Evolutionary conservation across 2,113 vertebrate species (phyloP).

Genomic region (Clarias gariepinus): DNA sequence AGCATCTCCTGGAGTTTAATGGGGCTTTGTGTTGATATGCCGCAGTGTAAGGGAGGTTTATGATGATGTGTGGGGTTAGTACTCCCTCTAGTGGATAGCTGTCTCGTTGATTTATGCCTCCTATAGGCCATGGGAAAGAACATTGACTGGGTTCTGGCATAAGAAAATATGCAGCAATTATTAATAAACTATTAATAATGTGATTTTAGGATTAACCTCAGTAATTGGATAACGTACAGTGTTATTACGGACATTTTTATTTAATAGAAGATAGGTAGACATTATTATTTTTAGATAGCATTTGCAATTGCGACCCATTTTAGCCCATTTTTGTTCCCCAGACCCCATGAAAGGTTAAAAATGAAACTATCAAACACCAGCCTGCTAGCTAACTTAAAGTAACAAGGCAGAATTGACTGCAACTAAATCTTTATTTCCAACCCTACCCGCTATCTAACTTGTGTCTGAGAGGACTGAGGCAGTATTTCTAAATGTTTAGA

Average conservation of each 20-base stretch:
- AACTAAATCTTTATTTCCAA: background rate
- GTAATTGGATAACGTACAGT: background rate
- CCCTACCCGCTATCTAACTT: background rate
- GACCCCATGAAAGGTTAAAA: too few relatives aligned
- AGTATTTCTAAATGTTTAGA: background rate
- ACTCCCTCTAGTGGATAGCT: slow-evolving; percentile 24
- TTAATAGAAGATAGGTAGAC: background rate
- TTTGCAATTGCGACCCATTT: background rate
- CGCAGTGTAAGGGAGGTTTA: slow-evolving; percentile 11
- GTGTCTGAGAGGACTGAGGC: background rate
- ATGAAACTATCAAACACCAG: too few relatives aligned
- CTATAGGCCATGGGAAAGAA: background rate
- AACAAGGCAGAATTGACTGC: too few relatives aligned
- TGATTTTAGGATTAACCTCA: background rate
- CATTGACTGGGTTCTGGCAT: too few relatives aligned
- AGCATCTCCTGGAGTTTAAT: background rate
- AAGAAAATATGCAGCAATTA: background rate
- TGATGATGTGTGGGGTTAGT: slow-evolving; percentile 9
- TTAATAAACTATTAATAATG: background rate
- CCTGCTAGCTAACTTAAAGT: too few relatives aligned
- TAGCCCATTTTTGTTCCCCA: too few relatives aligned
- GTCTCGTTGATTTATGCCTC: background rate
- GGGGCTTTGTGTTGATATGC: slow-evolving; percentile 1
- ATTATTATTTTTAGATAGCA: background rate
- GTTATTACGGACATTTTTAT: background rate